Base-by-base conservation (phyloP, 2,113 vertebrate genomes). In the Crotalus tigris region DNA sequence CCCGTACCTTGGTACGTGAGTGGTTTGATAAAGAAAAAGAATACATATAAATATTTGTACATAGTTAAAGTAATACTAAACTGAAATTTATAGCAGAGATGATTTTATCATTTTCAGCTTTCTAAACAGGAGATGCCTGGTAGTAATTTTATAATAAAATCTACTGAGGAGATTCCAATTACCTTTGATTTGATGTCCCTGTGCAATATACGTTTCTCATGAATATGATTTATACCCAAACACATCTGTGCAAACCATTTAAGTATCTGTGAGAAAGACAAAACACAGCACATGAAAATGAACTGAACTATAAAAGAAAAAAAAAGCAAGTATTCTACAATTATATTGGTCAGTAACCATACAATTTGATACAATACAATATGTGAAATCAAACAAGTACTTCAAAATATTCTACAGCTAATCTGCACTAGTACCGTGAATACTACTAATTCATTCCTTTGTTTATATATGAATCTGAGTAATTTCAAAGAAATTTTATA, bases 141-240 rank as follows among this genome's bases (percentile, higher is more conserved):
- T n/a, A 85, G 46, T 29, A 44, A 39, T 85, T 53, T 91, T 91
- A 39, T 57, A 85, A 49, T 89, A 91, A 89, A 3, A 21, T 51
- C 55, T 90, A 92, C 1, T 69, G 92, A 90, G 91, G 4, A n/a
- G 86, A 75, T 49, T 93, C 5, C n/a, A 92, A 86, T 97, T 95
- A 99, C 99, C 98, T 99, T 99, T 88, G 99, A 98, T 94, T 99
- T 99, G 94, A 99, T 98, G 94, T 99, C 99, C 96, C 99, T 98
- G 97, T 99, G 99, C 87, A 99, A 96, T 58, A 99, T 98, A 69
- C 96, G 96, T 91, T 98, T 98, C 89, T 98, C 98, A 1, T 99
- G 99, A 96, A 99, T 98, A 88, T 99, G 96, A 85, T 98, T 98
- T 87, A 98, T 96, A 57, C 98, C 99, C 33, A 98, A 96, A 95